These are phyloP conservation scores for Echinometra lucunter DNA, from an alignment of 53 echinoderm and acorn worm genomes.

Conservation along the genomic window DNA sequence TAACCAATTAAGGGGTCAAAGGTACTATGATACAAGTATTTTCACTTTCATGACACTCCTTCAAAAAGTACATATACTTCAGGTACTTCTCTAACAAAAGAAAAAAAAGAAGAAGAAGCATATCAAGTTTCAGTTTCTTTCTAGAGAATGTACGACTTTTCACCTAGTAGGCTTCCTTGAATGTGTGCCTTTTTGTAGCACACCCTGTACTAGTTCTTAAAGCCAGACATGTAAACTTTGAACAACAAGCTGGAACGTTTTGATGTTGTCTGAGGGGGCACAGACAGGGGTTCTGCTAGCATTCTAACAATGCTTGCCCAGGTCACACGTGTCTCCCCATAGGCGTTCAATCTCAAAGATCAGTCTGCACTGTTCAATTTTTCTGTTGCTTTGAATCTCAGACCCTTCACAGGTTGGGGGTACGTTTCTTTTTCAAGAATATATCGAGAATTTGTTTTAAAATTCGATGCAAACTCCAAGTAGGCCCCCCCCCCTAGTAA, in stretches of 20 bases:
- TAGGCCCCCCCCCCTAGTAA: no score
- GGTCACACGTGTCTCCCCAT: not conserved
- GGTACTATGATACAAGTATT: no score
- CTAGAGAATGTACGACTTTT: not conserved
- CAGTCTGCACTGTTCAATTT: not conserved
- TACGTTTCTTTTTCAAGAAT: no score
- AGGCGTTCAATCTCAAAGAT: not conserved
- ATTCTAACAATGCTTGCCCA: not conserved
- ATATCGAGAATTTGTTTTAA: no score
- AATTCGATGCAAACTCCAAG: no score
- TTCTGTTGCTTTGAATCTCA: not conserved
- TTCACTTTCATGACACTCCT: no score
- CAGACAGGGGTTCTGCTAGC: not conserved
- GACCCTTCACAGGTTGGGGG: not conserved
- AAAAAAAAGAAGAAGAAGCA: not conserved
- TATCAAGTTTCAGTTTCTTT: not conserved
- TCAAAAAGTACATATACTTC: no score
- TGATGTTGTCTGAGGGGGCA: constrained; percentile 16
- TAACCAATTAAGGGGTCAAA: no score
- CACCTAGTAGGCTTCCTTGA: not conserved
- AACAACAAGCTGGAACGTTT: constrained; percentile 3
- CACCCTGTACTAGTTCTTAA: not conserved
- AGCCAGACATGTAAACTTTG: constrained; percentile 38
- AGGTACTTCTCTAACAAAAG: no score
- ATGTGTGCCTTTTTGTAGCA: not conserved